Conservation (phyloP, 2,888 invertebrate species). For the Nemotelus pantherinus region DNA sequence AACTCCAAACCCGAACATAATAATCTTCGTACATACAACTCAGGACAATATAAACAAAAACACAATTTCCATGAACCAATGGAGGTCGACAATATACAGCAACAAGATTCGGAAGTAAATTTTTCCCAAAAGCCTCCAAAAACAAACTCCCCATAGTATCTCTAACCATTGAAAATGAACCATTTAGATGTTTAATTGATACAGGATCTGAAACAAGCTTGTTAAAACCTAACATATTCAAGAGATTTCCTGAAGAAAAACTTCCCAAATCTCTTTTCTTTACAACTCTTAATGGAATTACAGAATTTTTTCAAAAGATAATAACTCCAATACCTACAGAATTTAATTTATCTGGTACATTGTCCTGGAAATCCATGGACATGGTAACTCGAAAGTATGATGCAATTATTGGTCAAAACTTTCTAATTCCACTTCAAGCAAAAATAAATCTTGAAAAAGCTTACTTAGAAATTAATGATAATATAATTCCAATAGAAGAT, state of each 20-base stretch:
- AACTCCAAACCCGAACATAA: not conserved
- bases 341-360: not conserved
- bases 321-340: constrained; percentile 14
- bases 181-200: constrained; percentile 15
- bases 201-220: not conserved
- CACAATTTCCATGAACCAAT: not conserved
- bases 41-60: not conserved
- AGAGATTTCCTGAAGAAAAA: not conserved
- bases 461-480: too few relatives aligned
- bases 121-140: constrained; percentile 8
- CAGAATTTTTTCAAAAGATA: not conserved
- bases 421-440: not conserved
- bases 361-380: not conserved
- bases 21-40: not conserved
- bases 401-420: constrained; percentile 16
- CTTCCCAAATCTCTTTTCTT: constrained; percentile 15
- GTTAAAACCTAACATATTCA: not conserved
- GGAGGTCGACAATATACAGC: not conserved
- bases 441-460: too few relatives aligned
- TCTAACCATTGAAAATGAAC: not conserved
- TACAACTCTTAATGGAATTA: constrained; percentile 10
- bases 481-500: too few relatives aligned
- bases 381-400: not conserved
- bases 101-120: not conserved
- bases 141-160: not conserved